Percentiles rank a stretch among this genome's conserved stretches.
Conservation (phyloP, 2,888 invertebrate species). For the Oscheius sp. region DNA sequence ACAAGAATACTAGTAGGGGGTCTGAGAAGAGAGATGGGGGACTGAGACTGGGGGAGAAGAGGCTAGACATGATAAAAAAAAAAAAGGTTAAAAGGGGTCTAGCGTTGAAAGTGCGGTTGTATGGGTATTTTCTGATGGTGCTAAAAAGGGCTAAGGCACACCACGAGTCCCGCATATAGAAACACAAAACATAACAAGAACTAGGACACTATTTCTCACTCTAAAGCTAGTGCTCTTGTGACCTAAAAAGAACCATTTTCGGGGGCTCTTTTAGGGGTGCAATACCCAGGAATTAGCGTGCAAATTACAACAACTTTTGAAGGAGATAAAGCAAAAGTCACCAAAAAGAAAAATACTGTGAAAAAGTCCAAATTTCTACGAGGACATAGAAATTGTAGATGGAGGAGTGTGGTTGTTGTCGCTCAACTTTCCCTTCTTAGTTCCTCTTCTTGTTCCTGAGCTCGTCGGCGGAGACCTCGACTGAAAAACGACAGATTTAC, state of each 20-base stretch:
- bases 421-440: neutral
- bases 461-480: conserved; percentile 26
- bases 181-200: conserved; percentile 17
- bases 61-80: conserved; percentile 5
- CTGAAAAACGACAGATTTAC: conserved; percentile 23
- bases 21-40: neutral
- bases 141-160: conserved; percentile 23
- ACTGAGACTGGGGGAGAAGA: neutral
- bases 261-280: conserved; percentile 1
- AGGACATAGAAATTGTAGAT: conserved; percentile 20
- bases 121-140: neutral
- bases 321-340: conserved; percentile 28
- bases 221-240: conserved; percentile 7
- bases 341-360: conserved; percentile 27
- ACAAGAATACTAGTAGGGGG: conserved; percentile 14
- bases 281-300: conserved; percentile 14
- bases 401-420: neutral
- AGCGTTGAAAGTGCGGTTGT: conserved; percentile 28
- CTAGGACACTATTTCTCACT: neutral
- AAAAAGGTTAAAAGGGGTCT: neutral
- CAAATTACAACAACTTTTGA: conserved; percentile 2
- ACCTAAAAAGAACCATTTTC: conserved; percentile 1
- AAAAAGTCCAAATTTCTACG: conserved; percentile 13
- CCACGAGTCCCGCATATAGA: conserved; percentile 24
- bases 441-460: conserved; percentile 29